Evolutionary conservation across 2,797 vertebrate species (phyloP), one percentile per base, ranked within the genome.

Genomic region (Bradypus variegatus): DNA sequence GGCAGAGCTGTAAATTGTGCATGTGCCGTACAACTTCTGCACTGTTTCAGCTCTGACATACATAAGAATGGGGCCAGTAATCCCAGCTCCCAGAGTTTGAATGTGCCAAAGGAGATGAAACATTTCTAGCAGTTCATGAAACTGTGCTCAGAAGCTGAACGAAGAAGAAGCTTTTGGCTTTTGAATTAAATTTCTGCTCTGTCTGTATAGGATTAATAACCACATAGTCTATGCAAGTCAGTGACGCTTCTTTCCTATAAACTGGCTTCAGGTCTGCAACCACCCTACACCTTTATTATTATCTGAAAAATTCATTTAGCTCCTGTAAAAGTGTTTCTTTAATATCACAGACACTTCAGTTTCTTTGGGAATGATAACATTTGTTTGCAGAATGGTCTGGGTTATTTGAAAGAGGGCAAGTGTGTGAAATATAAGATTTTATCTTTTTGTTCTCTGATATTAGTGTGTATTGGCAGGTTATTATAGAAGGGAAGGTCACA

Each of bases 321-420:
- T 89, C 45, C 65, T n/a, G 16, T 31, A 67, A 50, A 58, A 73
- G 13, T 55, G 8, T 81, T 92, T 88, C 50, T 27, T 23, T 58
- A 50, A 64, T 78, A 82, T 41, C 14, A 69, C 5, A 70, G 41
- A 29, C 70, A 45, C 19, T 91, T 87, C 72, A 5, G 48, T 87
- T 87, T 91, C 62, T 88, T 89, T 85, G 29, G 7, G 70, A 79
- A 91, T 67, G 53, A 75, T 31, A 23, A 8, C 45, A 60, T 64
- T 69, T 90, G 53, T 92, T 89, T 77, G 27, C 41, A 91, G 58
- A 94, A 92, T 89, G 25, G 55, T 31, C 15, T 31, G 38, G 36
- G 4, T 33, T 88, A 82, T 80, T 85, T 91, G 69, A 65, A 94
- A 85, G 55, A 86, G 76, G n/a, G 36, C 13, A 87, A 62, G 89